Conservation (phyloP, 2,113 vertebrate species). For the Bucco capensis region DNA sequence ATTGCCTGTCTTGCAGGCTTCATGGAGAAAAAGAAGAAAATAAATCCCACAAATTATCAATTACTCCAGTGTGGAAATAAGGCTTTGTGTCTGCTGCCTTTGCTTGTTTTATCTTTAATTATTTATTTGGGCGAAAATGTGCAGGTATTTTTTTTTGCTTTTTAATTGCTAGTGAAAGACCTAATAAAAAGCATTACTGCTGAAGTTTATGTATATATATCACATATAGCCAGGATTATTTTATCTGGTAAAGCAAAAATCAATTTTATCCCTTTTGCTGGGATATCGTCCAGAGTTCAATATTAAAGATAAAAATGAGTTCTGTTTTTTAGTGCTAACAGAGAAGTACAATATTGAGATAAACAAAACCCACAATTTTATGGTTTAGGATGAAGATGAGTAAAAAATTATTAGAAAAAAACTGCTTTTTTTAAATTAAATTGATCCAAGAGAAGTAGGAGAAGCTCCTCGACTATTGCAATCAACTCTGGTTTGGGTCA, state of each 20-base stretch:
- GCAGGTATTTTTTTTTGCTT: background rate
- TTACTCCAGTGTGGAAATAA: slow-evolving; percentile 32
- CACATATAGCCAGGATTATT: background rate
- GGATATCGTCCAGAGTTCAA: background rate
- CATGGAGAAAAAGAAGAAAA: background rate
- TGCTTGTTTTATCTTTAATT: background rate
- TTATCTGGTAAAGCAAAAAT: background rate
- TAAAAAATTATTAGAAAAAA: background rate
- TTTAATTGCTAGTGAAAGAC: background rate
- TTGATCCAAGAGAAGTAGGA: background rate
- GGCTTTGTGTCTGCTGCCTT: background rate
- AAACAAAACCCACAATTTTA: background rate
- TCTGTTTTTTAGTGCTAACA: background rate
- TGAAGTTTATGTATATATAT: background rate
- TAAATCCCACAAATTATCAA: slow-evolving; percentile 45
- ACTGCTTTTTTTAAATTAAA: background rate
- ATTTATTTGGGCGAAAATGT: background rate
- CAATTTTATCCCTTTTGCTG: background rate
- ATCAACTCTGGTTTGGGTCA: background rate
- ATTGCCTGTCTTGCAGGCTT: slow-evolving; percentile 42
- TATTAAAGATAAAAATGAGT: background rate
- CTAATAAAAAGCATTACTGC: background rate
- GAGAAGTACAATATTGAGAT: background rate
- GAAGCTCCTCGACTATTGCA: background rate
- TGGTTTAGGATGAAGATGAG: background rate